A percentile compares a stretch with the other conserved stretches of the same genome.
phyloP scores from a whole-genome alignment of 2,797 vertebrate species.

The Smutsia gigantea region DNA sequence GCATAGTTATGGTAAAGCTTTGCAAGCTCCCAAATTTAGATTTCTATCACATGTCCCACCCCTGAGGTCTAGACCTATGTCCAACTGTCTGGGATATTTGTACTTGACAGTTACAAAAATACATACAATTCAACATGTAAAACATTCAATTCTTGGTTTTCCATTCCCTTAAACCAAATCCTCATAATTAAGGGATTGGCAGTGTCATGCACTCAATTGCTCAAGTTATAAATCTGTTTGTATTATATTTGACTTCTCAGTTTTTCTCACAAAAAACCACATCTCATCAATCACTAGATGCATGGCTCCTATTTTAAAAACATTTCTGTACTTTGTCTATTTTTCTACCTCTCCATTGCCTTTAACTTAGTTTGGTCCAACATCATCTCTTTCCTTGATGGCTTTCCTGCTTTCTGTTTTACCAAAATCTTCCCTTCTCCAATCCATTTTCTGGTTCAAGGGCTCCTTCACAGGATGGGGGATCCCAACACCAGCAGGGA shows the following conservation, averaged over 20 bases:
- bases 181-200: not conserved
- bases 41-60: not conserved
- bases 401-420: not conserved
- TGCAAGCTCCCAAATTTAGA: not conserved
- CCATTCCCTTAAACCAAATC: not conserved
- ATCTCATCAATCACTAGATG: not conserved
- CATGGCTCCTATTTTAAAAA: not conserved
- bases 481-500: not conserved
- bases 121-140: not conserved
- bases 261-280: not conserved
- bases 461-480: not conserved
- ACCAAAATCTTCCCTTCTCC: not conserved
- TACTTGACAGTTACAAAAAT: not conserved
- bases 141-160: not conserved
- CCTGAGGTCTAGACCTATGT: not conserved
- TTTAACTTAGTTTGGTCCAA: not conserved
- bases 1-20: not conserved
- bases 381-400: not conserved
- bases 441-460: not conserved
- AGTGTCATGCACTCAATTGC: not conserved
- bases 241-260: not conserved
- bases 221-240: not conserved
- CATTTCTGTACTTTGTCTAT: not conserved
- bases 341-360: not conserved
- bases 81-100: not conserved